These are phyloP conservation scores for Ochlodes sylvanus DNA, from an alignment of 2,888 invertebrate species.

Conservation along the genomic window DNA sequence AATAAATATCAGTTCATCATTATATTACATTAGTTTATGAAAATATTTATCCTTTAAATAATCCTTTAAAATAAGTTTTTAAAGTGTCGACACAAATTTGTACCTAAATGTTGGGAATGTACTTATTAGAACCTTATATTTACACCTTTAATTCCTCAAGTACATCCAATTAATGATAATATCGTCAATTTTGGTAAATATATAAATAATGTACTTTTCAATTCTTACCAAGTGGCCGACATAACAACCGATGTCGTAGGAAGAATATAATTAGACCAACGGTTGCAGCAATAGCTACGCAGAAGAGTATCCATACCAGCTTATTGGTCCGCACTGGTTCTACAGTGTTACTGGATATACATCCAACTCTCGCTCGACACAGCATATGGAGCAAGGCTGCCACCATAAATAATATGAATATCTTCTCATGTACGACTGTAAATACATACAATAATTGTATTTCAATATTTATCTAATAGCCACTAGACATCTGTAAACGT, in stretches of 20 bases:
- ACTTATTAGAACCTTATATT: too few relatives aligned
- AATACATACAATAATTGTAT: slow-evolving; percentile 45
- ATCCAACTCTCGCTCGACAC: slow-evolving; percentile 77
- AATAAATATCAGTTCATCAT: slow-evolving; percentile 14
- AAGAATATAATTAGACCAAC: slow-evolving; percentile 94
- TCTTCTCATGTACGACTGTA: slow-evolving; percentile 95
- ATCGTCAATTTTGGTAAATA: too few relatives aligned
- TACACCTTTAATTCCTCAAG: too few relatives aligned
- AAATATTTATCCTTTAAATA: too few relatives aligned
- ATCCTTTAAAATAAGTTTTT: too few relatives aligned
- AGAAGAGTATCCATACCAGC: slow-evolving; percentile 87
- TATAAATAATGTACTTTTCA: neutral
- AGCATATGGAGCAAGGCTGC: slow-evolving; percentile 93
- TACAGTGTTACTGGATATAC: slow-evolving; percentile 72
- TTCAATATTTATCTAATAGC: neutral
- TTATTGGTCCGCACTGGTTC: slow-evolving; percentile 88
- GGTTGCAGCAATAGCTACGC: slow-evolving; percentile 91
- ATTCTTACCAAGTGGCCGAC: slow-evolving; percentile 93
- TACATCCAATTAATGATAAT: too few relatives aligned
- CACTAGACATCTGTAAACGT: neutral
- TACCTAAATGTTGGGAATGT: too few relatives aligned
- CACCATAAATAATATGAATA: slow-evolving; percentile 96
- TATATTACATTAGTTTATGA: too few relatives aligned
- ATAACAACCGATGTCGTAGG: slow-evolving; percentile 94
- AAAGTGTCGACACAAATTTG: too few relatives aligned